Conservation (phyloP, 2,888 invertebrate species). For the Deilephila porcellus region DNA sequence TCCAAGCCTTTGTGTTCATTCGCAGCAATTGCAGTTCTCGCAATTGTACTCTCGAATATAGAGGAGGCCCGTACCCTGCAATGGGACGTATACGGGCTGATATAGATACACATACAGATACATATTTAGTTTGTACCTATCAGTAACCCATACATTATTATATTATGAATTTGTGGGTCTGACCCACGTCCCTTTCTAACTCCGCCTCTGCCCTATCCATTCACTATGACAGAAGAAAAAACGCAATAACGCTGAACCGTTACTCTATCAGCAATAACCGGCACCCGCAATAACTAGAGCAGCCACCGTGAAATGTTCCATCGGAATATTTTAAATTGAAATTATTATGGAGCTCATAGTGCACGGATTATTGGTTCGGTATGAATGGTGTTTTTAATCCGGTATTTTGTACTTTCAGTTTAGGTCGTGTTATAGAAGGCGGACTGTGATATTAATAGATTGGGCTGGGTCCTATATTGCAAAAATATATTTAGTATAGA, state of each 20-base stretch:
- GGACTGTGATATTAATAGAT: too few relatives aligned
- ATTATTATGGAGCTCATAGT: conserved; percentile 9
- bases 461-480: too few relatives aligned
- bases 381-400: background rate
- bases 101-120: too few relatives aligned
- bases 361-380: background rate
- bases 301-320: conserved; percentile 14
- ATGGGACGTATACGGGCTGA: too few relatives aligned
- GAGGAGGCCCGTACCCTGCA: too few relatives aligned
- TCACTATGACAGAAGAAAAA: conserved; percentile 57
- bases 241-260: conserved; percentile 43
- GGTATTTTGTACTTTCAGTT: background rate
- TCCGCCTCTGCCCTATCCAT: conserved; percentile 41
- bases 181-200: background rate
- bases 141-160: background rate
- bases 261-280: conserved; percentile 31
- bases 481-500: too few relatives aligned
- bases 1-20: too few relatives aligned
- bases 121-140: too few relatives aligned
- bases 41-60: too few relatives aligned
- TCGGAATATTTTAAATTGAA: conserved; percentile 9
- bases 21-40: too few relatives aligned
- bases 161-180: background rate
- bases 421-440: background rate
- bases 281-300: conserved; percentile 38